phyloP scores from a whole-genome alignment of 2,888 invertebrate genomes.

The Agrilus cyanescens region DNA sequence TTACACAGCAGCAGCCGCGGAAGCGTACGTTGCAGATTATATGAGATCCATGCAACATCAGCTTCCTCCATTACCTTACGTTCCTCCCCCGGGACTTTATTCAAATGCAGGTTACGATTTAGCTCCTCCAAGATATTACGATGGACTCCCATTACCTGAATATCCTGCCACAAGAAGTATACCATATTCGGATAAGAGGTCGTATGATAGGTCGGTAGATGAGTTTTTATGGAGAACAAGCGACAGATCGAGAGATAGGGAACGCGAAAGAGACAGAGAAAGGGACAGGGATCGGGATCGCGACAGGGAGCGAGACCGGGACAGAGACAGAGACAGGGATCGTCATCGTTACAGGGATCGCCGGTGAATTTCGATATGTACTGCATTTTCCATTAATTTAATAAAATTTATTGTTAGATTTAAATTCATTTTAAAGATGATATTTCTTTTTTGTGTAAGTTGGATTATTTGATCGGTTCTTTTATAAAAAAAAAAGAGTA shows the following conservation, averaged over 20 bases:
- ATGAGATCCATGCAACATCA: conserved; percentile 82
- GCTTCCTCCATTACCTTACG: conserved; percentile 74
- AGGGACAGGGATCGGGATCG: conserved; percentile 35
- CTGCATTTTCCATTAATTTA: background rate
- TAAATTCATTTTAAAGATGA: too few species aligned
- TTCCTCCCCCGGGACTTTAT: conserved; percentile 49
- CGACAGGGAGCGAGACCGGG: conserved; percentile 38
- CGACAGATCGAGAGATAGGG: conserved; percentile 43
- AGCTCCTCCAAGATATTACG: conserved; percentile 63
- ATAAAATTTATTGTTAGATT: too few species aligned
- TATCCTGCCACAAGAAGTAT: conserved; percentile 49
- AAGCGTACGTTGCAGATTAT: conserved; percentile 79
- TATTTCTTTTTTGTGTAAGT: too few species aligned
- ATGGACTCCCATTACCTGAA: conserved; percentile 62
- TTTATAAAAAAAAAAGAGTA: too few species aligned
- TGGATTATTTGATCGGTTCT: too few species aligned
- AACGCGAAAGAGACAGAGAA: conserved; percentile 30
- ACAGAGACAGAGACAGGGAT: conserved; percentile 35
- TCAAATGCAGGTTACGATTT: conserved; percentile 28
- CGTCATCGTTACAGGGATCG: conserved; percentile 39
- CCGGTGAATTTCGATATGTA: conserved; percentile 13
- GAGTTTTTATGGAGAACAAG: conserved; percentile 77
- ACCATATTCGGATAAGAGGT: conserved; percentile 55
- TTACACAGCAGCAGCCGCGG: conserved; percentile 52
- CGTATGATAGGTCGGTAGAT: conserved; percentile 81